Base-by-base conservation (phyloP, 2,888 invertebrate species). In the Ellobium chinense region DNA sequence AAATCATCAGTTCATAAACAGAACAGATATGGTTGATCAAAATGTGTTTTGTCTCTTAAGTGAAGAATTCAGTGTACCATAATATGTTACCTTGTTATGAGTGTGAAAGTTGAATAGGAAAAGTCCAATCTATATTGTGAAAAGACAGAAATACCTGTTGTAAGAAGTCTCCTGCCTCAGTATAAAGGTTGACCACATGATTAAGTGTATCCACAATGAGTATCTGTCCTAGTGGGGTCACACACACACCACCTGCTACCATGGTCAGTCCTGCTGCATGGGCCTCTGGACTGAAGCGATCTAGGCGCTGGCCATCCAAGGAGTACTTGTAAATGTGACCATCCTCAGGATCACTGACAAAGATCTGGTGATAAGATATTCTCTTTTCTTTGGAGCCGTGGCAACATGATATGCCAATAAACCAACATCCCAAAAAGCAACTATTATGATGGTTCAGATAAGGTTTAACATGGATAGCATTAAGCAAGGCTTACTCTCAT, bases 121-220 rank as follows among this genome's bases (percentile, higher is more conserved):
- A n/a, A n/a, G n/a, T n/a, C n/a, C n/a, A n/a, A n/a, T n/a, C n/a
- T n/a, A n/a, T 46, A 18, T 46, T 46, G 46, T 7, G 46, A 46
- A 46, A 46, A 46, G 46, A 12, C 36, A 46, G 2, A 34, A n/a
- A n/a, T 36, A 74, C 62, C 72, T 89, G 89, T 36, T 88, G 83
- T 5, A 89, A 46, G 7, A 91, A 82, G 4, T 83, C 81, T 1
- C 92, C 92, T 7, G 83, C 79, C 54, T 90, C 89, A 12, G 89
- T 86, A 81, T 91, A 92, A n/a, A 89, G 68, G 77, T 87, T 89
- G 27, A 91, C 87, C 0, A 89, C 87, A 80, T 92, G 90, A 74
- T 90, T 90, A 4, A 91, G 82, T 0, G 88, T 78, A 75, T 92
- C 92, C 0, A 87, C 89, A 3, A 92, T 85, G 12, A 92, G 73